A percentile compares a stretch with the other conserved stretches of the same genome.
Conservation (phyloP, 1,140 invertebrate genomes). For the Bombus fervidus region DNA sequence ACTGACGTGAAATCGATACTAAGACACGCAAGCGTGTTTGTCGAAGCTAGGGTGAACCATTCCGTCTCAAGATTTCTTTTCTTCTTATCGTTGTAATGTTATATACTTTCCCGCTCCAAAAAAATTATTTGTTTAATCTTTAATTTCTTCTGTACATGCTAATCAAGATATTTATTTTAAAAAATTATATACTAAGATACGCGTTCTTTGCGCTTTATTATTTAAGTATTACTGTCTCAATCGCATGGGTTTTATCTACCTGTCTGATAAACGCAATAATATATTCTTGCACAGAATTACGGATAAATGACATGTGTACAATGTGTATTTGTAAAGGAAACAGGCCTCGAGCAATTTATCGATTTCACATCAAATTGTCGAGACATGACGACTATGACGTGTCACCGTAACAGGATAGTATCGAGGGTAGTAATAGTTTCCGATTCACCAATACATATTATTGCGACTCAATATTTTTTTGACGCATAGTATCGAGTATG, state of each 20-base stretch:
- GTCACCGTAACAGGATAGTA: slow-evolving; percentile 78
- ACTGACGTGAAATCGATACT: slow-evolving; percentile 82
- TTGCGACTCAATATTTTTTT: slow-evolving; percentile 60
- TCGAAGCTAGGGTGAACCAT: neutral
- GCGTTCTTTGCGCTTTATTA: neutral
- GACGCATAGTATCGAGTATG: slow-evolving; percentile 11
- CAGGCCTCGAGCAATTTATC: neutral
- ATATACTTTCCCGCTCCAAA: too few species aligned
- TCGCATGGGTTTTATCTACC: too few species aligned
- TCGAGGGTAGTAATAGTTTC: slow-evolving; percentile 60
- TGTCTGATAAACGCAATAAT: neutral
- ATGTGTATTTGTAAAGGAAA: neutral
- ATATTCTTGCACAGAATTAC: neutral
- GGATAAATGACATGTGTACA: neutral
- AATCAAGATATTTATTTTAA: neutral
- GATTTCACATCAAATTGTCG: slow-evolving; percentile 58
- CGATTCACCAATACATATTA: slow-evolving; percentile 73
- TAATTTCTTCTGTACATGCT: neutral
- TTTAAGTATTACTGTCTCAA: neutral
- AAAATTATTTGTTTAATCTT: neutral
- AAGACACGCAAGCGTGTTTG: slow-evolving; percentile 65
- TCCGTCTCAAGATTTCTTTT: neutral
- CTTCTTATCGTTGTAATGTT: neutral
- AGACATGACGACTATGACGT: slow-evolving; percentile 70
- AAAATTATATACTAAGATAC: neutral